Percentiles rank a stretch among this genome's conserved stretches.
Conservation (phyloP, 37 sponge, comb jelly and placozoan species). For the Hexactinellida sp. region DNA sequence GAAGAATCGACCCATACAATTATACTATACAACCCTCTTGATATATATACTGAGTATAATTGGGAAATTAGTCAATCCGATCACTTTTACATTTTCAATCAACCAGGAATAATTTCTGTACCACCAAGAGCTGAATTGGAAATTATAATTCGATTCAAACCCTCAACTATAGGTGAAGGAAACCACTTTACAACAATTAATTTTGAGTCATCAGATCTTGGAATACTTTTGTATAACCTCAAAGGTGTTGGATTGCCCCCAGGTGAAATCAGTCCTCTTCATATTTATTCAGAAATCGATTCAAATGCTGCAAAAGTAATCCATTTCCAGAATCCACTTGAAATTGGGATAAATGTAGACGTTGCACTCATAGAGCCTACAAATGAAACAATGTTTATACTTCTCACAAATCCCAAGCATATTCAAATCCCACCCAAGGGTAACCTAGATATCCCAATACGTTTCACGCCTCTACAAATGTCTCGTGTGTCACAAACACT, state of each 20-base stretch:
- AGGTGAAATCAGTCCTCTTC: not conserved
- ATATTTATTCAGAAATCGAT: constrained; percentile 4
- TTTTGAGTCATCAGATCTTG: not conserved
- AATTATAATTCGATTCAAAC: not conserved
- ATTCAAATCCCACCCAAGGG: not conserved
- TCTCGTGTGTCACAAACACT: not conserved
- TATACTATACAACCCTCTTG: not conserved
- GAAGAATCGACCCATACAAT: constrained; percentile 26
- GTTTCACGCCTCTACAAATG: not conserved
- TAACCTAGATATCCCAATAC: constrained; percentile 12
- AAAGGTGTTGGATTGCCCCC: constrained; percentile 1
- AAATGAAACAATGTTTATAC: not conserved
- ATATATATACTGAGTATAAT: not conserved
- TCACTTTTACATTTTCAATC: not conserved
- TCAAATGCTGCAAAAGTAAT: not conserved
- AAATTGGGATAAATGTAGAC: not conserved
- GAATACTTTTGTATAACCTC: not conserved
- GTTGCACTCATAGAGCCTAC: not conserved
- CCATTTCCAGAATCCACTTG: not conserved
- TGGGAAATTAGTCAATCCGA: not conserved
- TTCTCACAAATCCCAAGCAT: not conserved
- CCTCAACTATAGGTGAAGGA: not conserved
- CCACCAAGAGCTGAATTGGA: not conserved
- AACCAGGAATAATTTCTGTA: not conserved
- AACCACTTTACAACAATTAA: not conserved